Base-by-base conservation (phyloP, 2,113 vertebrate genomes). In the Varanus salvator region DNA sequence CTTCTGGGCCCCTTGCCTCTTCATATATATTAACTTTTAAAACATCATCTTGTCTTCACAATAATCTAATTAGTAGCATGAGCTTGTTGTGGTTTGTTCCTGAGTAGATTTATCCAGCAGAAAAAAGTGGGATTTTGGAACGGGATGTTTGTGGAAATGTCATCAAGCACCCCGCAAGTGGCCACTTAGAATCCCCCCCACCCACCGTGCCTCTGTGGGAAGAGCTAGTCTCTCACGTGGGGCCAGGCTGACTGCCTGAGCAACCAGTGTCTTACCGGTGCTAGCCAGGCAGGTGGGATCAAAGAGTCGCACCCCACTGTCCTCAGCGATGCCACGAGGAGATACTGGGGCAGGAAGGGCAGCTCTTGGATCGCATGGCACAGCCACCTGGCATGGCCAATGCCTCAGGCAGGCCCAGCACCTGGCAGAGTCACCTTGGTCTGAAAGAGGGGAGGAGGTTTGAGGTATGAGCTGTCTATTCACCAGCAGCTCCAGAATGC, bases 1-100 rank as follows among this genome's bases (percentile, higher is more conserved):
- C 34, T 14, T 27, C 27, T 17, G 85, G 64, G 52, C 85, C 80
- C 74, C 25, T 71, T 31, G 87, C 87, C 89, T 86, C 80, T 91
- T 91, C 90, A 91, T 91, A 90, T 91, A 91, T 91, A 91, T 91
- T 91, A 91, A 87, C 80, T 87, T 76, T 87, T 87, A 78, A 80
- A 91, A 87, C 88, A 91, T 87, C 71, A 84, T 91, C 72, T 87
- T 23, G 72, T 91, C 86, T 87, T 87, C 90, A 87, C 90, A 91
- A 91, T 71, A 91, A 60, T 78, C 50, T 77, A 91, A 87, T 84
- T 72, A 84, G 90, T 87, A 72, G 74, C 50, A 57, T 84, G 90
- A 87, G 60, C 74, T 71, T 48, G 80, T 68, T 87, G 80, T 87
- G 74, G 80, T 78, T 87, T 87, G 88, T 90, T 91, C 90, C 90